phyloP scores from a whole-genome alignment of 1,140 invertebrate species.

The Anastrepha obliqua region DNA sequence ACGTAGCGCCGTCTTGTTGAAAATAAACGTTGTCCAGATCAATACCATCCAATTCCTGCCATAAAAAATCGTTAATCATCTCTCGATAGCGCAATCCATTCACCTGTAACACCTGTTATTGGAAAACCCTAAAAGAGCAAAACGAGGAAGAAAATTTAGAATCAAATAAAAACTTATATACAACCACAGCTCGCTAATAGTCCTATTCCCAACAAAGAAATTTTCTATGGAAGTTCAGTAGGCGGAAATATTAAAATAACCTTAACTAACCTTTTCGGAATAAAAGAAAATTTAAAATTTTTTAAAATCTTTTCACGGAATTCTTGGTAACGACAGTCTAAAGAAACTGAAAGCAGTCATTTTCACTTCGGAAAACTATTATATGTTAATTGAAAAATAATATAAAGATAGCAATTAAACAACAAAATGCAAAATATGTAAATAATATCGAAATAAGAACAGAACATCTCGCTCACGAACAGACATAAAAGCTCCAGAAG shows the following conservation, averaged over 20 bases:
- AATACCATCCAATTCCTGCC: too few species aligned
- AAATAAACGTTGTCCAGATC: too few species aligned
- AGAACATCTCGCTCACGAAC: not conserved
- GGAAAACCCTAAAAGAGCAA: not conserved
- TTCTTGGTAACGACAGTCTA: constrained; percentile 16
- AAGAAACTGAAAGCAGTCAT: constrained; percentile 17
- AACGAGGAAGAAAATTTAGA: too few species aligned
- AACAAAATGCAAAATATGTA: not conserved
- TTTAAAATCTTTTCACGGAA: too few species aligned
- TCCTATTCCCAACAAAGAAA: not conserved
- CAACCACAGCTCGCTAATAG: not conserved
- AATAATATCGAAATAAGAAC: not conserved
- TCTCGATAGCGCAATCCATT: too few species aligned
- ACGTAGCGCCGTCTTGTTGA: too few species aligned
- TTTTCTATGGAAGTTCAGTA: not conserved
- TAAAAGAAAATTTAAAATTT: not conserved
- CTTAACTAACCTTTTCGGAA: not conserved
- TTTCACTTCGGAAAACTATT: constrained; percentile 17
- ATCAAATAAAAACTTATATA: too few species aligned
- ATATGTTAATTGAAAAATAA: constrained; percentile 34
- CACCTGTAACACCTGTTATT: too few species aligned
- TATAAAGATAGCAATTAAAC: constrained; percentile 15
- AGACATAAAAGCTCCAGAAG: not conserved
- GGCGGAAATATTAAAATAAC: constrained; percentile 37
- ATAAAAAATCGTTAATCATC: too few species aligned